Conservation (phyloP, 1,140 invertebrate genomes). For the Sinella curviseta region DNA sequence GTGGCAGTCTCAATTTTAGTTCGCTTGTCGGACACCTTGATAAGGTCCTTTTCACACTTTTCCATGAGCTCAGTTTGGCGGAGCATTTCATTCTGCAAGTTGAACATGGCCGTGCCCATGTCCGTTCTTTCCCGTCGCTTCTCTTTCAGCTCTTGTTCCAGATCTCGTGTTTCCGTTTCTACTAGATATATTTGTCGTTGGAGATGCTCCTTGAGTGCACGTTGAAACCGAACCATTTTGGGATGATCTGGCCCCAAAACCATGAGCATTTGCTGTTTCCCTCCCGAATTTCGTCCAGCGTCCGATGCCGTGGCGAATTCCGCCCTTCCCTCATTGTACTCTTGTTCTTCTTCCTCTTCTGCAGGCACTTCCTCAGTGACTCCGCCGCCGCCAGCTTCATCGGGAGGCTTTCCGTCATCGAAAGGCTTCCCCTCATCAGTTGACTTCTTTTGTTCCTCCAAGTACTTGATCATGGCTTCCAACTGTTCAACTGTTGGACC, state of each 20-base stretch:
- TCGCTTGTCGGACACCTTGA: slow-evolving; percentile 55
- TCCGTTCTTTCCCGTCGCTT: slow-evolving; percentile 56
- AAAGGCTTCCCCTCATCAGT: background rate
- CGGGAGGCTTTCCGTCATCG: background rate
- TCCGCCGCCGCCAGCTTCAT: background rate
- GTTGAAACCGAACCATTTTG: slow-evolving; percentile 65
- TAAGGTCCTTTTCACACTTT: slow-evolving; percentile 57
- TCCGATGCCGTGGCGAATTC: background rate
- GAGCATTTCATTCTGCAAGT: slow-evolving; percentile 58
- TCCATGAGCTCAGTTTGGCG: slow-evolving; percentile 59
- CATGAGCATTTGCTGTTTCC: slow-evolving; percentile 33
- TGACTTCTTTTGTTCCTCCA: background rate
- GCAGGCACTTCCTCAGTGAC: background rate
- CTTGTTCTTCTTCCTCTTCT: background rate
- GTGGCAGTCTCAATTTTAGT: slow-evolving; percentile 51
- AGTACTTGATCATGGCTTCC: background rate
- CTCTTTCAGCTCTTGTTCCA: slow-evolving; percentile 50
- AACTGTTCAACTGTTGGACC: slow-evolving; percentile 1
- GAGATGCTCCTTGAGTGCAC: slow-evolving; percentile 63
- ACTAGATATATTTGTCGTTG: slow-evolving; percentile 59
- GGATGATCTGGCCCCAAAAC: slow-evolving; percentile 66
- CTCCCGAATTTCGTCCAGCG: background rate
- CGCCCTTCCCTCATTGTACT: background rate
- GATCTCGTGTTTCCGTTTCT: slow-evolving; percentile 61
- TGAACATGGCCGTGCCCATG: slow-evolving; percentile 56